Evolutionary conservation across 2,113 vertebrate species (phyloP).

Genomic region (Tetrao urogallus): DNA sequence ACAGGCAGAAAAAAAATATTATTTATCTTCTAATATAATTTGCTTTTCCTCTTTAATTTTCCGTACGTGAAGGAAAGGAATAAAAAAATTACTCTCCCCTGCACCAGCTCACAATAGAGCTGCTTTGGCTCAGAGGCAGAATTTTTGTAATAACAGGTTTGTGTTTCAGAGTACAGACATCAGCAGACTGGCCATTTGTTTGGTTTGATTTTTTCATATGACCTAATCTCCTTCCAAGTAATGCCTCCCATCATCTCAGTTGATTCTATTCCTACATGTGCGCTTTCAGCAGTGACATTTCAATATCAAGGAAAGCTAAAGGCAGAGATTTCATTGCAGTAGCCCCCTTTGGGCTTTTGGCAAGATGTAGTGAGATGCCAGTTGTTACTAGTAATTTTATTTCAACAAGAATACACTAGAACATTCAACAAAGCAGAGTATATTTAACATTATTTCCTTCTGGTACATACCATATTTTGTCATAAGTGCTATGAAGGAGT

Average conservation of each 20-base stretch:
- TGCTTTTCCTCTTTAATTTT: not conserved
- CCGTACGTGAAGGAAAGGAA: not conserved
- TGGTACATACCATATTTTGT: not conserved
- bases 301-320: conserved; percentile 7
- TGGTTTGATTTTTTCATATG: not conserved
- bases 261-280: not conserved
- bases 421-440: not conserved
- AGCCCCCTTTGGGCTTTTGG: conserved; percentile 45
- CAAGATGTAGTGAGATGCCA: not conserved
- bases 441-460: not conserved
- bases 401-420: not conserved
- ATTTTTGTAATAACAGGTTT: not conserved
- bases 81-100: not conserved
- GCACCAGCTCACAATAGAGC: not conserved
- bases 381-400: conserved; percentile 13
- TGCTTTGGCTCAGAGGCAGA: not conserved
- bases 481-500: not conserved
- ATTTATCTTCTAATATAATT: not conserved
- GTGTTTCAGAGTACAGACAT: not conserved
- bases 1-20: not conserved
- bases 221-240: not conserved
- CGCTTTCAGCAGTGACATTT: not conserved
- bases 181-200: not conserved
- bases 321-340: not conserved
- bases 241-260: not conserved